Evolutionary conservation across 2,113 vertebrate genomes (phyloP), one percentile per base, ranked within the genome.

Genomic region (Gymnobelideus leadbeateri): DNA sequence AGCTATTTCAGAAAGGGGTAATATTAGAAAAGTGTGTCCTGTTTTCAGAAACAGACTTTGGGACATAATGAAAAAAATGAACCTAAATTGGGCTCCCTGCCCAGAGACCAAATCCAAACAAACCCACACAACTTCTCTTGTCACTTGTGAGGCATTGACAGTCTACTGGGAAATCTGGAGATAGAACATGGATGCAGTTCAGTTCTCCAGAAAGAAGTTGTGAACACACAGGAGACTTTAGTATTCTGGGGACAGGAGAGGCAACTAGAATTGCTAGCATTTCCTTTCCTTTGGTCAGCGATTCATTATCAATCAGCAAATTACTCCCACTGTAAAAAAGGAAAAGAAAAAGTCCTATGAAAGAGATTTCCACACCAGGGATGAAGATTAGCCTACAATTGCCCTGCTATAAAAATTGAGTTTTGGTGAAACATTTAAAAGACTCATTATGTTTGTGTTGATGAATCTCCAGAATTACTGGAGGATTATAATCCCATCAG

Each of bases 1-100:
- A 90, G 47, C 89, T 90, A 90, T 90, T 90, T 51, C 4, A 31
- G 89, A 90, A 90, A 8, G 3, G 89, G 89, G 47, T 90, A 90
- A 90, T 90, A 90, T 90, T 90, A 90, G 89, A 90, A 90, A 90
- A 90, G 89, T 90, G 89, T 47, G 89, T 90, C 89, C 47, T 50
- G 26, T 90, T 51, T 51, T 90, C 89, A 90, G 25, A 50, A 90
- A 50, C 24, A 90, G 89, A 90, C 46, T 28, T 51, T 50, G 10
- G 89, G 89, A 90, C 47, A 90, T 90, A 25, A 89, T 24, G n/a
- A 68, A 68, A 89, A 54, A 89, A 90, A 90, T 51, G 47, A 90
- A 90, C 24, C 49, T 50, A 90, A 90, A 90, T 90, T 49, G 47
- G 89, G 89, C 89, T 90, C 47, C 24, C 24, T 90, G 47, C 46